Evolutionary conservation across 2,797 vertebrate genomes (phyloP).

Genomic region (Knipowitschia caucasica): DNA sequence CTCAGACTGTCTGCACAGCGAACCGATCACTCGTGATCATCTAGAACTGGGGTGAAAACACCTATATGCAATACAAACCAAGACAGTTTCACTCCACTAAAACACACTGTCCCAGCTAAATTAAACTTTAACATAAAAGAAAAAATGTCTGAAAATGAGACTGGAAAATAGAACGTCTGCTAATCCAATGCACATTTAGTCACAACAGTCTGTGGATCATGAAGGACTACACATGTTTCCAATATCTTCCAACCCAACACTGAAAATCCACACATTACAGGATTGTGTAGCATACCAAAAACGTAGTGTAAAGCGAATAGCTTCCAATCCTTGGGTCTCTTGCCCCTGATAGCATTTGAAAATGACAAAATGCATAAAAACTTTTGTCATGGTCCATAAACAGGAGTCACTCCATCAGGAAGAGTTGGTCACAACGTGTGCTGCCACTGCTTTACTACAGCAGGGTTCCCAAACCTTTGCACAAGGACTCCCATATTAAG

Average conservation of each 20-base stretch:
- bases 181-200: conserved; percentile 8
- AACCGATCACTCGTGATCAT: conserved; percentile 32
- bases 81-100: not conserved
- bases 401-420: too few species aligned
- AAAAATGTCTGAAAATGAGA: not conserved
- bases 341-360: not conserved
- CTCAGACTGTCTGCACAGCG: conserved; percentile 25
- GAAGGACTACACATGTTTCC: conserved; percentile 8
- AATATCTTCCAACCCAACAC: conserved; percentile 2
- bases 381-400: too few species aligned
- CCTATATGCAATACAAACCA: conserved; percentile 12
- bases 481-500: too few species aligned
- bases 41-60: conserved; percentile 23
- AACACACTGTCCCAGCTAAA: not conserved
- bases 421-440: too few species aligned
- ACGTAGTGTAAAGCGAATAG: not conserved
- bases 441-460: too few species aligned
- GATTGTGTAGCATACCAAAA: not conserved
- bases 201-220: not conserved
- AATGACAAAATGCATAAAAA: not conserved
- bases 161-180: not conserved
- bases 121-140: not conserved
- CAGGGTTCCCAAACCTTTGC: too few species aligned
- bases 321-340: not conserved
- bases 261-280: conserved; percentile 4